These are phyloP conservation scores for Tiphia femorata DNA, from an alignment of 2,888 invertebrate genomes.

Conservation along the genomic window DNA sequence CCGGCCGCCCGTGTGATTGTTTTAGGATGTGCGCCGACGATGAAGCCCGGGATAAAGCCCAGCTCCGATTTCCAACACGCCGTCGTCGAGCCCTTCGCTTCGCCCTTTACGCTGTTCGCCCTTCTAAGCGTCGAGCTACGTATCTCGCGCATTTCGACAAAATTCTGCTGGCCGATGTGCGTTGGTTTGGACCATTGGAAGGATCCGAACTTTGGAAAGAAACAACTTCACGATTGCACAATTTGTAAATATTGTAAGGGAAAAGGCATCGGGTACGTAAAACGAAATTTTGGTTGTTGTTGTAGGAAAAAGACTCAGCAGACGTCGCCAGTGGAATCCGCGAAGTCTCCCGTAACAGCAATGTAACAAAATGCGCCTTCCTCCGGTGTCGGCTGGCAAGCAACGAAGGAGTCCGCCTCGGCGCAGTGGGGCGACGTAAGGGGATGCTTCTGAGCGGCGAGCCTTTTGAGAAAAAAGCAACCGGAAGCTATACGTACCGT, in stretches of 20 bases:
- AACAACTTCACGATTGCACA: too few relatives aligned
- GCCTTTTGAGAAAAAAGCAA: slow-evolving; percentile 18
- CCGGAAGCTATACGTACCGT: too few relatives aligned
- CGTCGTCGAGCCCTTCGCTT: not conserved
- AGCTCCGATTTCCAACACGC: slow-evolving; percentile 39
- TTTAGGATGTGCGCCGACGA: slow-evolving; percentile 63
- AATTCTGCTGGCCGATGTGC: too few relatives aligned
- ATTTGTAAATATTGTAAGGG: too few relatives aligned
- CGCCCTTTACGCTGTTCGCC: too few relatives aligned
- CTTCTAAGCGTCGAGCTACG: too few relatives aligned
- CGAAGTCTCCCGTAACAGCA: slow-evolving; percentile 71
- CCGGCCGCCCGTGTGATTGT: slow-evolving; percentile 66
- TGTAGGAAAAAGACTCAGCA: too few relatives aligned
- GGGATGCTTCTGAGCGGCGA: slow-evolving; percentile 64
- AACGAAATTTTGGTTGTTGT: too few relatives aligned
- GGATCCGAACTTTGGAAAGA: too few relatives aligned
- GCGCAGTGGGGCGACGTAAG: slow-evolving; percentile 70
- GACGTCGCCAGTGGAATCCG: slow-evolving; percentile 64
- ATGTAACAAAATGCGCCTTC: slow-evolving; percentile 73
- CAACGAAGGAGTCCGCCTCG: slow-evolving; percentile 70
- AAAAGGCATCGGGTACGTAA: too few relatives aligned
- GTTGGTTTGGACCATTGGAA: too few relatives aligned
- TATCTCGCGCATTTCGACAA: too few relatives aligned
- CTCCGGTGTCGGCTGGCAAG: slow-evolving; percentile 69
- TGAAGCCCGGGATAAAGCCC: slow-evolving; percentile 53